A percentile compares a stretch with the other conserved stretches of the same genome.
phyloP scores from a whole-genome alignment of 1,140 invertebrate species.

The Thalassaphorura encarpata region DNA sequence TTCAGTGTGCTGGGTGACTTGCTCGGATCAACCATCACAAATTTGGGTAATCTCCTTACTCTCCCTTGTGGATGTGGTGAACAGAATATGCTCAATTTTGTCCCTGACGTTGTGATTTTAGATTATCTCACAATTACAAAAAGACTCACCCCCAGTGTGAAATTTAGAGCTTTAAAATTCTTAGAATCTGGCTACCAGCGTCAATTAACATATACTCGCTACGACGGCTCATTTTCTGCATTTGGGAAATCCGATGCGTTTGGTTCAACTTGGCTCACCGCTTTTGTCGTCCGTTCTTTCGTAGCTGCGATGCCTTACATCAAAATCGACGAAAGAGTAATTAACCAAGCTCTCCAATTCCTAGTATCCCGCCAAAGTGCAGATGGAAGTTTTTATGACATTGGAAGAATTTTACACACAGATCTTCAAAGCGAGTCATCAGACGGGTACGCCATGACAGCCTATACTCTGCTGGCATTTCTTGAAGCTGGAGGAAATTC shows the following conservation, averaged over 20 bases:
- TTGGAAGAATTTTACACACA: constrained; percentile 37
- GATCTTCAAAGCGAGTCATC: constrained; percentile 13
- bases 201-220: constrained; percentile 49
- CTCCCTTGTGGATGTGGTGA: constrained; percentile 84
- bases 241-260: constrained; percentile 69
- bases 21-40: constrained; percentile 61
- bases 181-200: constrained; percentile 84
- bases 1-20: constrained; percentile 64
- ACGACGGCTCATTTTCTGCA: constrained; percentile 89
- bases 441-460: constrained; percentile 9
- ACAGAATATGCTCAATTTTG: constrained; percentile 87
- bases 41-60: constrained; percentile 62
- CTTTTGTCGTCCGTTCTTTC: constrained; percentile 82
- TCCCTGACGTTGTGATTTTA: constrained; percentile 76
- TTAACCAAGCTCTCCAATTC: constrained; percentile 43
- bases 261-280: constrained; percentile 92
- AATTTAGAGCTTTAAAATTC: constrained; percentile 58
- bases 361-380: constrained; percentile 42
- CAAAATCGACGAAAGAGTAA: constrained; percentile 56
- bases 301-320: constrained; percentile 68
- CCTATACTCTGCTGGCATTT: constrained; percentile 10
- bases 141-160: constrained; percentile 48
- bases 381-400: constrained; percentile 47
- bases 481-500: constrained; percentile 22
- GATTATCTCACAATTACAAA: constrained; percentile 55